A percentile compares a stretch with the other conserved stretches of the same genome.
Evolutionary conservation across 2,797 vertebrate species (phyloP).

Genomic region (Melanotaenia boesemani): DNA sequence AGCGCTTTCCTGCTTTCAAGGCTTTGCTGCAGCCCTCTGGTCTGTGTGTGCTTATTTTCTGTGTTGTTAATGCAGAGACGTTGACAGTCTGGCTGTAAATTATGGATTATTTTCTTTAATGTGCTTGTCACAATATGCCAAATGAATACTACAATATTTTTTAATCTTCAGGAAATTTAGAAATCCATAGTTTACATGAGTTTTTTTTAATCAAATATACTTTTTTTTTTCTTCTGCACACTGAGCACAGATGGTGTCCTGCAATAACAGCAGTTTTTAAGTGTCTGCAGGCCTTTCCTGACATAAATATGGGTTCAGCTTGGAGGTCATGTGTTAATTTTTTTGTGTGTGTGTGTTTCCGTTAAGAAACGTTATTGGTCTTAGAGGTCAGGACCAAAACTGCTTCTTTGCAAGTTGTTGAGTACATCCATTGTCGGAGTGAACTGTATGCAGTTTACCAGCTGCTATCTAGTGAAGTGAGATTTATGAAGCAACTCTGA

Average conservation of each 20-base stretch:
- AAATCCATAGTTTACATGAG: not conserved
- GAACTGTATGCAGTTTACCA: constrained; percentile 35
- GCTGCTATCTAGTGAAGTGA: constrained; percentile 41
- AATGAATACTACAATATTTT: not conserved
- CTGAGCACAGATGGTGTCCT: constrained; percentile 13
- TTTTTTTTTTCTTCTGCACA: constrained; percentile 9
- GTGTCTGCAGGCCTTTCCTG: constrained; percentile 42
- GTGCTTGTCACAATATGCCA: constrained; percentile 13
- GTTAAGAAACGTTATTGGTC: constrained; percentile 51
- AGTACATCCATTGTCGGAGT: not conserved
- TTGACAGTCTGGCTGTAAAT: constrained; percentile 26
- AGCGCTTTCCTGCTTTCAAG: constrained; percentile 44
- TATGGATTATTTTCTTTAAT: constrained; percentile 30
- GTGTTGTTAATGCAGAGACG: constrained; percentile 32
- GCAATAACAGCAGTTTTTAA: constrained; percentile 13
- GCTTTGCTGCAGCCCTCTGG: constrained; percentile 49
- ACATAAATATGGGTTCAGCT: constrained; percentile 30
- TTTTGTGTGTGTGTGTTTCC: constrained; percentile 9
- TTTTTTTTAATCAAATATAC: constrained; percentile 2
- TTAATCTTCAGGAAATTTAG: constrained; percentile 17
- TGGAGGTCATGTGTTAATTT: constrained; percentile 44
- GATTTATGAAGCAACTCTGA: constrained; percentile 46
- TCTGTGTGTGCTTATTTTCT: constrained; percentile 9
- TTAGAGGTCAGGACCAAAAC: constrained; percentile 25
- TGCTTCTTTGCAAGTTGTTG: constrained; percentile 43